These are phyloP conservation scores for Epizoanthus scotinus DNA, from an alignment of 92 coral and sea anemone species.

Conservation along the genomic window DNA sequence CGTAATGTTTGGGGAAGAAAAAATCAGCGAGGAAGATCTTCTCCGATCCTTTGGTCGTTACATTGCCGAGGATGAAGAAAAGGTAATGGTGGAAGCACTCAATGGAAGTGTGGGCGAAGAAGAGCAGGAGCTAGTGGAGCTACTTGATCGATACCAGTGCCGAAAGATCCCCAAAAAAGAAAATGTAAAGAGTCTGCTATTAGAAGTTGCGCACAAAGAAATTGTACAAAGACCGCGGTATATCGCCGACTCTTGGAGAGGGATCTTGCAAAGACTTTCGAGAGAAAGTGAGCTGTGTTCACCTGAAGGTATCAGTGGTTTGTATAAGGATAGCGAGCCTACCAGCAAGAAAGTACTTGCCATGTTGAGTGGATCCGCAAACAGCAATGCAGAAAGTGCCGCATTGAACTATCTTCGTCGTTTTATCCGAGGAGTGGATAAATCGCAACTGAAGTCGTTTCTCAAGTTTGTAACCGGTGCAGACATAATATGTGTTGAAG, in stretches of 20 bases:
- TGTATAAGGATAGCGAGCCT: constrained; percentile 21
- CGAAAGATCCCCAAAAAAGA: constrained; percentile 18
- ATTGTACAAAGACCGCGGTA: constrained; percentile 58
- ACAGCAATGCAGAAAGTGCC: constrained; percentile 27
- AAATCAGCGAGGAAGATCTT: constrained; percentile 7
- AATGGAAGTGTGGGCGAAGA: constrained; percentile 8
- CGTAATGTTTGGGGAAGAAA: constrained; percentile 10
- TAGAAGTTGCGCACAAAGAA: constrained; percentile 53
- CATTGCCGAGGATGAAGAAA: constrained; percentile 14
- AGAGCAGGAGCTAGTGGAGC: constrained; percentile 27
- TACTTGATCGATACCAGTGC: constrained; percentile 39
- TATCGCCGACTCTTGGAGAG: constrained; percentile 61
- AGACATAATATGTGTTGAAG: constrained; percentile 46
- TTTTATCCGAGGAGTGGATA: constrained; percentile 31
- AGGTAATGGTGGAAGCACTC: neutral
- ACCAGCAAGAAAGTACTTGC: constrained; percentile 21
- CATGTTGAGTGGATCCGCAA: constrained; percentile 8
- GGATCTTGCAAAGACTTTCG: constrained; percentile 14
- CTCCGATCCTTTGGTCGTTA: constrained; percentile 8
- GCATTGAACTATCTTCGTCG: constrained; percentile 29
- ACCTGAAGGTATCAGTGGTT: constrained; percentile 1
- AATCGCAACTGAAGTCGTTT: constrained; percentile 55
- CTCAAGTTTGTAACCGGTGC: constrained; percentile 60
- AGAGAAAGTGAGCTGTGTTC: constrained; percentile 1
- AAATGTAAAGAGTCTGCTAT: constrained; percentile 23